Base-by-base conservation (phyloP, 2,113 vertebrate genomes). In the Euleptes europaea region DNA sequence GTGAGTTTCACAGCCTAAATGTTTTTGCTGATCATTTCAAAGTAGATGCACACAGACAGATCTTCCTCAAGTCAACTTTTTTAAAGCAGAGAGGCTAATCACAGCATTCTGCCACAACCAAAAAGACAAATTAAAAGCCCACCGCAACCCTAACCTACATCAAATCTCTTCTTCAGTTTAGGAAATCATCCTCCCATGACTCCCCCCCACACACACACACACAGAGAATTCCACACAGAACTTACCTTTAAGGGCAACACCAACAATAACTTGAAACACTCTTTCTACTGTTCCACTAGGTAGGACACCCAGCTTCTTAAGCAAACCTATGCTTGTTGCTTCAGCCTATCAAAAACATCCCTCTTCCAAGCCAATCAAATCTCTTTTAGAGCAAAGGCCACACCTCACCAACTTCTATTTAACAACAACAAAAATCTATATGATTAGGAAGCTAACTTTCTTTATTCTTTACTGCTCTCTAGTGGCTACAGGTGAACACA, bases 381-480 rank as follows among this genome's bases (percentile, higher is more conserved):
- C 42, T 73, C 67, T 78, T 9, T 26, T 26, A 66, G 44, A 8
- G 47, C 57, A 54, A 33, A 78, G 33, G 19, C 80, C 80, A 66
- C 76, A 51, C 54, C 80, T 73, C 33, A n/a, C 42, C 19, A 87
- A 65, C 49, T 69, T 67, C 33, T 35, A 9, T 72, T 40, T 60
- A 12, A 17, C 6, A 21, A 21, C 21, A 21, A 11, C 28, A 33
- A 33, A 54, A 26, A 28, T 11, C 2, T 57, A 44, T 12, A 38
- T 38, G 14, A 6, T 8, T 42, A 57, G 2, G 15, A 15, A 47
- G 1, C 17, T 15, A 72, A 26, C 1, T 60, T 72, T 51, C 42
- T 73, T 66, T 26, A 73, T 40, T 73, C 81, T 73, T 66, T 79
- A 66, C 81, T 87, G 86, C 66, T 40, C 86, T 65, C 86, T 87